Percentiles rank a stretch among this genome's conserved stretches.
Evolutionary conservation across 2,113 vertebrate genomes (phyloP).

Genomic region (Garra rufa): DNA sequence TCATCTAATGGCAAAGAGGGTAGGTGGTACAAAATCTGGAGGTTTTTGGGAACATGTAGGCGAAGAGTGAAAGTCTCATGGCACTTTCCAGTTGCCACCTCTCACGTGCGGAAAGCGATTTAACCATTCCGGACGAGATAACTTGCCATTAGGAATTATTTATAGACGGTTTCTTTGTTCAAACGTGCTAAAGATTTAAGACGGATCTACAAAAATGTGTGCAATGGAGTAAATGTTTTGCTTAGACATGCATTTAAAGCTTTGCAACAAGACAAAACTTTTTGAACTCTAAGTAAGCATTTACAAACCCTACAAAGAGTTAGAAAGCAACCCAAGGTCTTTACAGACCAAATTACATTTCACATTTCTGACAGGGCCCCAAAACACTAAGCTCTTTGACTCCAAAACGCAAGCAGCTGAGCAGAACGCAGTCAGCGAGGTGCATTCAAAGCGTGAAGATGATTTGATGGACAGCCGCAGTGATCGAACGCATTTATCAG

Average conservation of each 20-base stretch:
- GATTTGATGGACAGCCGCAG: conserved; percentile 33
- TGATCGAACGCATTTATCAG: conserved; percentile 10
- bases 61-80: conserved; percentile 22
- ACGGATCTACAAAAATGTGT: not conserved
- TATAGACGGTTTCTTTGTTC: not conserved
- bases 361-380: not conserved
- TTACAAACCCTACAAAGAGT: not conserved
- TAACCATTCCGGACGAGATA: conserved; percentile 10
- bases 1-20: conserved; percentile 39
- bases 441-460: not conserved
- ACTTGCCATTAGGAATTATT: not conserved
- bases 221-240: not conserved
- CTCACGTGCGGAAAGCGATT: conserved; percentile 23
- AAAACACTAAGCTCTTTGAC: conserved; percentile 13
- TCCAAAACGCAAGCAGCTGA: not conserved
- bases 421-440: not conserved
- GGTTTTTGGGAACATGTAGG: conserved; percentile 54
- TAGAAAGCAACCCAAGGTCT: not conserved
- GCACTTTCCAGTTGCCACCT: conserved; percentile 46
- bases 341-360: not conserved
- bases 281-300: too few species aligned
- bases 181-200: not conserved
- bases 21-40: conserved; percentile 24
- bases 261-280: not conserved
- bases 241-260: too few species aligned